A percentile compares a stretch with the other conserved stretches of the same genome.
Conservation (phyloP, 1,140 invertebrate species). For the Lycorma delicatula region DNA sequence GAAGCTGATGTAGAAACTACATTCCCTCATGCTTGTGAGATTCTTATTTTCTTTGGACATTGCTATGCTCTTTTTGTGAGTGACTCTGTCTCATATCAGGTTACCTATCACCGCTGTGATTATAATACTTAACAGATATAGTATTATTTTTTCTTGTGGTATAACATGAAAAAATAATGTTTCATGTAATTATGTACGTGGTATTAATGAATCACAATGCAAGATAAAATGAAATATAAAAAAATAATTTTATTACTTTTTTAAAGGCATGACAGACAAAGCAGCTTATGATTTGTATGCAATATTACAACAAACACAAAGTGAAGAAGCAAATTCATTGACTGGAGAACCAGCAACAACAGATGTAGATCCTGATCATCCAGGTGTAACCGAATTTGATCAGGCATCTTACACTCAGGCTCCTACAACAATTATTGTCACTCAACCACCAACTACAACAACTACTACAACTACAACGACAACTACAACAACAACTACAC, state of each 20-base stretch:
- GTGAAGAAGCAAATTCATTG: slow-evolving; percentile 42
- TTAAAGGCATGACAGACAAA: slow-evolving; percentile 54
- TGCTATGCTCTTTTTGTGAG: too few species aligned
- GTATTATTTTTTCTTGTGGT: too few species aligned
- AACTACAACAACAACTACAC: slow-evolving; percentile 28
- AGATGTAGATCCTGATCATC: slow-evolving; percentile 32
- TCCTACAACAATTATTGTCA: slow-evolving; percentile 49
- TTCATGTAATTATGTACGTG: too few species aligned
- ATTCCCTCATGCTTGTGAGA: too few species aligned
- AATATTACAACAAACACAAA: slow-evolving; percentile 58
- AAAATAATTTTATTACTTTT: too few species aligned
- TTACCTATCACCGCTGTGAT: too few species aligned
- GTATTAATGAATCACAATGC: too few species aligned
- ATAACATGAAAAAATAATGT: not conserved
- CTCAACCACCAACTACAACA: slow-evolving; percentile 45
- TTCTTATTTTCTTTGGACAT: too few species aligned
- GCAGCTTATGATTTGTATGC: slow-evolving; percentile 71
- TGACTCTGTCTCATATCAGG: too few species aligned
- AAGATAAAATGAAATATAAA: too few species aligned
- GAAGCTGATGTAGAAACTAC: too few species aligned
- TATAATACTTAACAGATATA: too few species aligned
- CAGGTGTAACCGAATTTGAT: slow-evolving; percentile 27
- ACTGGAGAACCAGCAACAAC: slow-evolving; percentile 36
- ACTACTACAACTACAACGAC: slow-evolving; percentile 42
- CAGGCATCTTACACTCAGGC: slow-evolving; percentile 40